Conservation (phyloP, 2,888 invertebrate genomes). For the Halocaridina rubra region DNA sequence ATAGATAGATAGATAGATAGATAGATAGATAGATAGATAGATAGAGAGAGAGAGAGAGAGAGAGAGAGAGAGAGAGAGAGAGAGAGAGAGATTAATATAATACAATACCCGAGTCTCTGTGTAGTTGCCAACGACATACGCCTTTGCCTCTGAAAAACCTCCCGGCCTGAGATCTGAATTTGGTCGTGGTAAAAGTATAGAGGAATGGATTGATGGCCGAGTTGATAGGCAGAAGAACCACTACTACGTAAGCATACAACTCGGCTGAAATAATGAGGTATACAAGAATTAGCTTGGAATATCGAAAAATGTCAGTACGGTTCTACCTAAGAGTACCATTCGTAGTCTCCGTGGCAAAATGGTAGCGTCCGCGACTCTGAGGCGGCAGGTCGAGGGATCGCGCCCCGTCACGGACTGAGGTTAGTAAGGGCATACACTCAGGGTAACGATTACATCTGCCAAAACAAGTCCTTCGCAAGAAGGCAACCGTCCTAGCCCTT, state of each 20-base stretch:
- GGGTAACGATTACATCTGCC: too few relatives aligned
- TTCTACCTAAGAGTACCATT: too few relatives aligned
- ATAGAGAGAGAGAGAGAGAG: background rate
- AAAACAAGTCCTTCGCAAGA: too few relatives aligned
- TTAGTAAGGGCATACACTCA: too few relatives aligned
- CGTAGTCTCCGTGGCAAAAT: too few relatives aligned
- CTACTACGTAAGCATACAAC: constrained; percentile 76
- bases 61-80: background rate
- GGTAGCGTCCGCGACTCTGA: too few relatives aligned
- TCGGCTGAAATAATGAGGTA: constrained; percentile 73
- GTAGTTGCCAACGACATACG: constrained; percentile 6
- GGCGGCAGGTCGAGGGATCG: too few relatives aligned
- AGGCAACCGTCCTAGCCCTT: too few relatives aligned
- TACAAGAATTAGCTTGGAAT: too few relatives aligned
- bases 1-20: background rate
- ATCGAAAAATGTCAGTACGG: too few relatives aligned
- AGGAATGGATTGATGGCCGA: constrained; percentile 76
- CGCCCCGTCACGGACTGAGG: too few relatives aligned
- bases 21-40: background rate
- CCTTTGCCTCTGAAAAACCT: background rate
- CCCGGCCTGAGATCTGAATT: constrained; percentile 72
- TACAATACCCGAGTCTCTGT: constrained; percentile 18
- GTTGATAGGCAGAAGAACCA: constrained; percentile 78
- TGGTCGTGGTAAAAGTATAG: constrained; percentile 78
- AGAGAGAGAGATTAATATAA: background rate